A percentile compares a stretch with the other conserved stretches of the same genome.
phyloP scores from a whole-genome alignment of 2,113 vertebrate species.

The Todiramphus chloris region DNA sequence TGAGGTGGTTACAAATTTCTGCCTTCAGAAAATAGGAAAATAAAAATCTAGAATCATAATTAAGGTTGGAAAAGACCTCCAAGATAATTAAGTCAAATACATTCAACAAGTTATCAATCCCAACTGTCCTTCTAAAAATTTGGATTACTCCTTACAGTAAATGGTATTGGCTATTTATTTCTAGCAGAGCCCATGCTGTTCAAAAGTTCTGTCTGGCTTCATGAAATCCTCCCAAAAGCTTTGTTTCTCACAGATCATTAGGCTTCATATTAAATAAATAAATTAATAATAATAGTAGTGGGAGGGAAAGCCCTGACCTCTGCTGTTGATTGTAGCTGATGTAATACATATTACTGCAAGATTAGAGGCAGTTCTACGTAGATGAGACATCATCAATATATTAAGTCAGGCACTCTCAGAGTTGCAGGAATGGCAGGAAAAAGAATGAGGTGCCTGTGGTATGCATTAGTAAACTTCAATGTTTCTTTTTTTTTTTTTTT shows the following conservation, averaged over 20 bases:
- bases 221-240: neutral
- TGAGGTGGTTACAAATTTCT: neutral
- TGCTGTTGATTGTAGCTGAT: neutral
- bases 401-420: neutral
- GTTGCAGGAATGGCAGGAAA: neutral
- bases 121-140: neutral
- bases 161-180: neutral
- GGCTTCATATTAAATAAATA: neutral
- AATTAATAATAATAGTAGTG: neutral
- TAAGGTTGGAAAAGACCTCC: too few relatives aligned
- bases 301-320: fast-evolving
- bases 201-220: neutral
- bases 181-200: neutral
- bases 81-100: too few relatives aligned
- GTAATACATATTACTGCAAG: neutral
- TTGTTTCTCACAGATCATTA: neutral
- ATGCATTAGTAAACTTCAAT: neutral
- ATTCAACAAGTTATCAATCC: neutral
- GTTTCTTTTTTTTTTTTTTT: neutral
- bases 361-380: neutral
- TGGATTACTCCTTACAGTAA: neutral
- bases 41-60: neutral
- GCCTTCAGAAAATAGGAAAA: neutral
- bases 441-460: neutral
- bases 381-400: neutral